Percentiles rank a stretch among this genome's conserved stretches.
Conservation (phyloP, 1,140 invertebrate species). For the Drosophila tristis region DNA sequence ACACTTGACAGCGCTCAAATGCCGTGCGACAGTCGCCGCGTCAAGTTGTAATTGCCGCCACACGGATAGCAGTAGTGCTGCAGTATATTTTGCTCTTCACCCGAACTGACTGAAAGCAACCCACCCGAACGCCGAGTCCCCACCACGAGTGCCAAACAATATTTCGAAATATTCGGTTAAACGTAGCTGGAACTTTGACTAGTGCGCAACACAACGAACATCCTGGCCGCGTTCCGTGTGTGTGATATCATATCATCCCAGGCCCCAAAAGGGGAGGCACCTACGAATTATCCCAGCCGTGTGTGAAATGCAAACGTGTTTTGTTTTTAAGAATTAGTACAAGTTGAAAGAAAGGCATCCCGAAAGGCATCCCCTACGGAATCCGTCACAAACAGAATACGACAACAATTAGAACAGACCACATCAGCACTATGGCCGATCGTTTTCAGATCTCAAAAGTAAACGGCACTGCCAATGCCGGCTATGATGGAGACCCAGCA, state of each 20-base stretch:
- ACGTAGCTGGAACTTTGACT: conserved; percentile 42
- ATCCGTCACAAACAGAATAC: neutral
- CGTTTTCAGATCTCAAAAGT: conserved; percentile 77
- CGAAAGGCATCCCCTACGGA: too few relatives aligned
- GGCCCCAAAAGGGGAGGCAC: conserved; percentile 7
- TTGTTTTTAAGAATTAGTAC: neutral
- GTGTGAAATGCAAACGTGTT: conserved; percentile 38
- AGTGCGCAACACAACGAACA: conserved; percentile 18
- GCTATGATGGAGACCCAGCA: conserved; percentile 49
- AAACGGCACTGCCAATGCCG: conserved; percentile 68
- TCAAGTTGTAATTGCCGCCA: conserved; percentile 63
- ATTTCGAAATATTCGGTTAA: conserved; percentile 30
- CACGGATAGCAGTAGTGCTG: conserved; percentile 15
- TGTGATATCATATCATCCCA: conserved; percentile 38
- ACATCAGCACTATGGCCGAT: conserved; percentile 55
- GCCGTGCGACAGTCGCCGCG: conserved; percentile 68
- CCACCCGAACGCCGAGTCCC: conserved; percentile 29
- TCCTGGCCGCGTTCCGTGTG: conserved; percentile 26
- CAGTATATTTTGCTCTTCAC: conserved; percentile 15
- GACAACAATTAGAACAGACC: conserved; percentile 11
- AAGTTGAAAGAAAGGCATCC: too few relatives aligned
- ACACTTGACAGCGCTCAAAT: conserved; percentile 68
- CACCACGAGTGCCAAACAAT: conserved; percentile 12
- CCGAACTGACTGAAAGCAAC: conserved; percentile 8
- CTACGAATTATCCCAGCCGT: neutral